These are phyloP conservation scores for Drosophila lowei DNA, from an alignment of 1,140 invertebrate genomes.

Conservation along the genomic window DNA sequence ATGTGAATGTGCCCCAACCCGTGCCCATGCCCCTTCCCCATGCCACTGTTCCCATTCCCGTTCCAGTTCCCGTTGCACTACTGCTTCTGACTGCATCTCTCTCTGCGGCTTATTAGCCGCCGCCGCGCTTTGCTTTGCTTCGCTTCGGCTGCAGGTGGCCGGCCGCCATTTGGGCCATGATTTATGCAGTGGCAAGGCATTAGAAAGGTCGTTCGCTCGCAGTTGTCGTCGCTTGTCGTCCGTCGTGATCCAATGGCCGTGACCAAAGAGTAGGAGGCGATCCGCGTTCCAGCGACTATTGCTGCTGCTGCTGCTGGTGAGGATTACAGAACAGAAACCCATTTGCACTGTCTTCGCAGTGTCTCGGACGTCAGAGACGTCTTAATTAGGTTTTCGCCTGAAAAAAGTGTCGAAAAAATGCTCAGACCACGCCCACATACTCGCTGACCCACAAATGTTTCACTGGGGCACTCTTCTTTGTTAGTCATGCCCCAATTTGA, in stretches of 20 bases:
- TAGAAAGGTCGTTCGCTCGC: constrained; percentile 45
- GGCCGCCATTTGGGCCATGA: constrained; percentile 49
- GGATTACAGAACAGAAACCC: constrained; percentile 3
- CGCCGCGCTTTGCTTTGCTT: constrained; percentile 13
- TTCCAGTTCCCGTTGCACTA: constrained; percentile 32
- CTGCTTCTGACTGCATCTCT: too few species aligned
- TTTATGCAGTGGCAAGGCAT: constrained; percentile 51
- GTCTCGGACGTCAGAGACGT: constrained; percentile 15
- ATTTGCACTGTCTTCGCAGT: constrained; percentile 22
- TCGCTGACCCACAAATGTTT: too few species aligned
- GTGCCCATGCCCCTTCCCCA: constrained; percentile 19
- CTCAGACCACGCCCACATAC: neutral
- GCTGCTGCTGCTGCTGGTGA: too few species aligned
- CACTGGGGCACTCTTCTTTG: neutral
- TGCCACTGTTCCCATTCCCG: constrained; percentile 15
- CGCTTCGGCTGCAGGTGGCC: constrained; percentile 39
- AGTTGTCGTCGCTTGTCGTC: constrained; percentile 49
- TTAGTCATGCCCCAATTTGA: constrained; percentile 46
- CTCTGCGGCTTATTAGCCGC: neutral
- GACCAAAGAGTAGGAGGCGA: too few species aligned
- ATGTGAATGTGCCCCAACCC: constrained; percentile 37
- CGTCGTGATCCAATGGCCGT: too few species aligned
- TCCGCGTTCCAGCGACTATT: too few species aligned
- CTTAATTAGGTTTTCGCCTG: constrained; percentile 50
- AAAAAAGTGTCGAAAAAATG: constrained; percentile 41